Evolutionary conservation across 2,888 invertebrate species (phyloP), one percentile per base, ranked within the genome.

Genomic region (Teinopalpus imperialis): DNA sequence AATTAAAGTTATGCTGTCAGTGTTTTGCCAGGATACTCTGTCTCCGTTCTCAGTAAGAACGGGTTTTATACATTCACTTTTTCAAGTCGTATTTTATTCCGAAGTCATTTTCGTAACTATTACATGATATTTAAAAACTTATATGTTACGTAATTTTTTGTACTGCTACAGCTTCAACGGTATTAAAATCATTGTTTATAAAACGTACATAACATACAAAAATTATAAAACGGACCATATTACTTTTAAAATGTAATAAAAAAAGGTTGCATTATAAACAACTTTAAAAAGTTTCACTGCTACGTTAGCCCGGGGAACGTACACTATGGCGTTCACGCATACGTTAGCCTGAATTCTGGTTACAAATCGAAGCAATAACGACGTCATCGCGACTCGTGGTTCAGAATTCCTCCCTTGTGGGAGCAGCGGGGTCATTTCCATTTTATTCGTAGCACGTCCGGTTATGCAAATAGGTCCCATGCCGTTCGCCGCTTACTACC

Each of bases 401-500:
- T 42, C 49, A 42, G 45, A 34, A 46, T 49, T 43, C 52, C 44
- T 44, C 45, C 43, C 50, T 37, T 39, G 43, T 31, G 36, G n/a
- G 42, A 21, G 32, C 32, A 35, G 39, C 34, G 48, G 53, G 74
- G 75, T 73, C 76, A 83, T 85, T 85, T 83, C 75, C 81, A 87
- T 83, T 77, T 82, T 85, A 87, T 87, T 86, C 85, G 66, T 69
- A 66, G 69, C 87, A 85, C 86, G 87, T 86, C 80, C 81, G 73
- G 72, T 72, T 76, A 86, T 87, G 87, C 75, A 78, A 87, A 87
- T 83, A 61, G 56, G 57, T 45, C 37, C 37, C 49, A 52, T 45
- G 54, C 49, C 52, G 49, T 50, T 48, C 48, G 43, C 51, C 42
- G 49, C 41, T 49, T 49, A 44, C 47, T 44, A 30, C 36, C 23